phyloP scores from a whole-genome alignment of 2,888 invertebrate species.

The Rapana venosa region DNA sequence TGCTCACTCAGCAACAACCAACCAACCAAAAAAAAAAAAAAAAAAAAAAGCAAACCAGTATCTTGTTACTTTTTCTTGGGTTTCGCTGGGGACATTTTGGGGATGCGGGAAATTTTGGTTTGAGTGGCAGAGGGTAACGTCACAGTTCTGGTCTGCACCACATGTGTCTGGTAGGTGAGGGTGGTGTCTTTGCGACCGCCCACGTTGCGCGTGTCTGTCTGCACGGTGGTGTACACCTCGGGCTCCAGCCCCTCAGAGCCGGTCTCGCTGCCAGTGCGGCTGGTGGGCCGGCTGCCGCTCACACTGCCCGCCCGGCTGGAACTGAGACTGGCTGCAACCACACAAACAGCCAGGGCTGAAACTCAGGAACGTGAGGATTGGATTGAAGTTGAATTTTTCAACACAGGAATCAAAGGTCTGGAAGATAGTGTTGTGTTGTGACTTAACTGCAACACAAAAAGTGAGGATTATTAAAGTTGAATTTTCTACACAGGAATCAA shows the following conservation, averaged over 20 bases:
- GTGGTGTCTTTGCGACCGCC: slow-evolving; percentile 74
- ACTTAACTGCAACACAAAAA: too few relatives aligned
- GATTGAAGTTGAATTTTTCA: too few relatives aligned
- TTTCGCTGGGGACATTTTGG: slow-evolving; percentile 65
- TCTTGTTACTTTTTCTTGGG: slow-evolving; percentile 45
- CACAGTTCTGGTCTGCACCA: slow-evolving; percentile 67
- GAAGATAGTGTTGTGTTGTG: too few relatives aligned
- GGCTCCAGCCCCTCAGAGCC: slow-evolving; percentile 69
- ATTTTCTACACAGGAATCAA: too few relatives aligned
- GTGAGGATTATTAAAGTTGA: too few relatives aligned
- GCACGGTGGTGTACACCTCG: slow-evolving; percentile 75
- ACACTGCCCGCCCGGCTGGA: slow-evolving; percentile 90
- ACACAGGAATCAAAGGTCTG: too few relatives aligned
- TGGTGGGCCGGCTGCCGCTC: slow-evolving; percentile 87
- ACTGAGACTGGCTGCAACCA: slow-evolving; percentile 62
- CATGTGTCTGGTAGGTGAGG: slow-evolving; percentile 75
- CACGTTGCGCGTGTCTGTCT: slow-evolving; percentile 68
- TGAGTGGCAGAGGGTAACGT: slow-evolving; percentile 59
- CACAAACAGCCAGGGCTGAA: slow-evolving; percentile 49
- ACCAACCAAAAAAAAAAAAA: neutral
- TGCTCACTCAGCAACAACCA: neutral
- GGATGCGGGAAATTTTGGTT: slow-evolving; percentile 70
- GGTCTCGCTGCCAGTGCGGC: slow-evolving; percentile 91
- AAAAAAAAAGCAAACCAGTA: neutral
- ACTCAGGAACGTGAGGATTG: neutral